Evolutionary conservation across 2,888 invertebrate genomes (phyloP).

Genomic region (Microctonus hyperodae): DNA sequence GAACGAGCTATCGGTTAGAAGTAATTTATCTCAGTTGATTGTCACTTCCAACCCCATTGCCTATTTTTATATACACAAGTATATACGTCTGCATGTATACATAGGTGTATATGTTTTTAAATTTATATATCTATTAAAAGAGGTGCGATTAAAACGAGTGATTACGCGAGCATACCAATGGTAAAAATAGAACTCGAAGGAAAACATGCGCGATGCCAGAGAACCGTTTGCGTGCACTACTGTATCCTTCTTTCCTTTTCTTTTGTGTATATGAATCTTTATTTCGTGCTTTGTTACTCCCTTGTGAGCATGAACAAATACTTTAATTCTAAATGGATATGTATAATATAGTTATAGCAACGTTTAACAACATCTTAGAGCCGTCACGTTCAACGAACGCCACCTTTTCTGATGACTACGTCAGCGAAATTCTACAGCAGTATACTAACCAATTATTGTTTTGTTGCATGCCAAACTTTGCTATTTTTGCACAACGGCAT

Average conservation of each 20-base stretch:
- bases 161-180: slow-evolving; percentile 51
- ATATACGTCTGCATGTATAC: not conserved
- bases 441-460: not conserved
- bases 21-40: slow-evolving; percentile 21
- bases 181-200: slow-evolving; percentile 52
- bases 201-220: slow-evolving; percentile 48
- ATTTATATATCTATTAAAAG: slow-evolving; percentile 33
- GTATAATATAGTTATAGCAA: not conserved
- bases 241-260: slow-evolving; percentile 18
- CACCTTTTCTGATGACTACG: slow-evolving; percentile 1
- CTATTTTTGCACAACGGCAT: slow-evolving; percentile 1
- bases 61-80: not conserved
- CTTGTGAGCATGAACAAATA: not conserved
- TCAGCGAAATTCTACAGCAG: slow-evolving; percentile 6
- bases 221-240: slow-evolving; percentile 8
- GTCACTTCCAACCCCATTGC: not conserved
- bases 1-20: slow-evolving; percentile 16
- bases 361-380: not conserved
- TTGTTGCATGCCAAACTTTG: not conserved
- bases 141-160: slow-evolving; percentile 51
- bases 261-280: slow-evolving; percentile 2
- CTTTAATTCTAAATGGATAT: not conserved
- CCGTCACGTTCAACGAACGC: not conserved
- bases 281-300: not conserved
- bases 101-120: not conserved